phyloP scores from a whole-genome alignment of 2,888 invertebrate genomes.

The Thumatha senex region DNA sequence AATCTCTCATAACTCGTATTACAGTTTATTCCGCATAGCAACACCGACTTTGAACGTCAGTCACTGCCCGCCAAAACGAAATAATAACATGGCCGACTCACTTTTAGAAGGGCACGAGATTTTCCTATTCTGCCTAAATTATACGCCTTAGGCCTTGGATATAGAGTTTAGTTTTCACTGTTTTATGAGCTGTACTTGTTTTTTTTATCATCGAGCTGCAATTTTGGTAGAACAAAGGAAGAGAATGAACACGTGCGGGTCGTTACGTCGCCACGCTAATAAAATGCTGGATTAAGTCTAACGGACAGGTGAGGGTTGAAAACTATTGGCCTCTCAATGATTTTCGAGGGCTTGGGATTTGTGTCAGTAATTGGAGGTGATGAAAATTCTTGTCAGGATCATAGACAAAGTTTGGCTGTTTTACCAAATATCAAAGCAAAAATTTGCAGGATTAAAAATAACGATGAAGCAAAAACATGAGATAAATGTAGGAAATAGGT shows the following conservation, averaged over 20 bases:
- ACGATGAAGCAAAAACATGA: no score
- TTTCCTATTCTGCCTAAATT: slow-evolving; percentile 17
- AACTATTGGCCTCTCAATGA: slow-evolving; percentile 76
- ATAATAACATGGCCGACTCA: slow-evolving; percentile 68
- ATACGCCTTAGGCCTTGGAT: slow-evolving; percentile 10
- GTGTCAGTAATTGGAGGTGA: slow-evolving; percentile 40
- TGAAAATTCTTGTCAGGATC: slow-evolving; percentile 7
- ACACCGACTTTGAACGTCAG: slow-evolving; percentile 78
- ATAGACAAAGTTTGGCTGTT: not conserved
- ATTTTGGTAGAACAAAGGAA: slow-evolving; percentile 76
- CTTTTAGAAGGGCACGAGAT: slow-evolving; percentile 34
- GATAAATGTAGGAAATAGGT: no score
- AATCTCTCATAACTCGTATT: slow-evolving; percentile 81
- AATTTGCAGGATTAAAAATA: no score
- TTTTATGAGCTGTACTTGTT: slow-evolving; percentile 16
- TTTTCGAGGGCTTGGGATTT: slow-evolving; percentile 61
- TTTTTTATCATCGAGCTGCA: slow-evolving; percentile 33
- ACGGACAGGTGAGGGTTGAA: slow-evolving; percentile 78
- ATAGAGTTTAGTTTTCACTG: slow-evolving; percentile 36
- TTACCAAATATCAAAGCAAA: no score
- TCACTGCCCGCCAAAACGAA: slow-evolving; percentile 79
- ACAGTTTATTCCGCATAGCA: slow-evolving; percentile 83
- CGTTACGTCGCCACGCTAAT: slow-evolving; percentile 73
- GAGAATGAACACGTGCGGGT: slow-evolving; percentile 72
- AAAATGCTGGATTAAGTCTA: slow-evolving; percentile 75